phyloP scores from a whole-genome alignment of 2,888 invertebrate genomes.

The Pyrocoelia pectoralis region DNA sequence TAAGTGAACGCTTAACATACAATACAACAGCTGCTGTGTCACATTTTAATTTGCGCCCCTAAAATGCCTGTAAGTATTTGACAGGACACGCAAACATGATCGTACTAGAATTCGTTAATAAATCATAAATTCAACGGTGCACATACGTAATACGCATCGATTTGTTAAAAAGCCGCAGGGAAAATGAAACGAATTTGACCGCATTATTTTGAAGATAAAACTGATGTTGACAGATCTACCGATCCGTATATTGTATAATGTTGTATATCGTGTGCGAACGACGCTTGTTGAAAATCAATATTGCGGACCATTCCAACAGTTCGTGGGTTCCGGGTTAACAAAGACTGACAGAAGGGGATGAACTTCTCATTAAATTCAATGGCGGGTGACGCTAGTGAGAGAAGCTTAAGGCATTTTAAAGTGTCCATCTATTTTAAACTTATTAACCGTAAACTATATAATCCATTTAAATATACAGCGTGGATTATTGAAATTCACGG shows the following conservation, averaged over 20 bases:
- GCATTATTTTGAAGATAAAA: slow-evolving; percentile 9
- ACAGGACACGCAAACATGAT: no score
- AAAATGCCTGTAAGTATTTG: no score
- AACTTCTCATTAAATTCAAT: slow-evolving; percentile 41
- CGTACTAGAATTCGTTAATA: no score
- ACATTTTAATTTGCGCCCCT: no score
- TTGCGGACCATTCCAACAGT: slow-evolving; percentile 44
- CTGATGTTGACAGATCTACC: slow-evolving; percentile 25
- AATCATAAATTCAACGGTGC: no score
- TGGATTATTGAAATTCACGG: background rate
- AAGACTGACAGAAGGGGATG: slow-evolving; percentile 33
- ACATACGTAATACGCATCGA: no score
- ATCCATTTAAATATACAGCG: slow-evolving; percentile 23
- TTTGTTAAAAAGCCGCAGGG: background rate
- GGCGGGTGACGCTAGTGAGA: slow-evolving; percentile 15
- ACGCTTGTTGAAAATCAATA: slow-evolving; percentile 41
- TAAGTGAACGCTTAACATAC: no score
- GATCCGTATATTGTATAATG: slow-evolving; percentile 21
- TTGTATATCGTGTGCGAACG: slow-evolving; percentile 11
- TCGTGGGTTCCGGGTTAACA: slow-evolving; percentile 38
- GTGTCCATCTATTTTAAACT: slow-evolving; percentile 34
- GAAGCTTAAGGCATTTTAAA: slow-evolving; percentile 30
- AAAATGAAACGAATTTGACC: background rate
- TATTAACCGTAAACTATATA: slow-evolving; percentile 29
- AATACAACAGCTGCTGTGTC: no score